These are phyloP conservation scores for Melanotaenia parkinsoni DNA, from an alignment of 2,797 vertebrate genomes.

Conservation along the genomic window DNA sequence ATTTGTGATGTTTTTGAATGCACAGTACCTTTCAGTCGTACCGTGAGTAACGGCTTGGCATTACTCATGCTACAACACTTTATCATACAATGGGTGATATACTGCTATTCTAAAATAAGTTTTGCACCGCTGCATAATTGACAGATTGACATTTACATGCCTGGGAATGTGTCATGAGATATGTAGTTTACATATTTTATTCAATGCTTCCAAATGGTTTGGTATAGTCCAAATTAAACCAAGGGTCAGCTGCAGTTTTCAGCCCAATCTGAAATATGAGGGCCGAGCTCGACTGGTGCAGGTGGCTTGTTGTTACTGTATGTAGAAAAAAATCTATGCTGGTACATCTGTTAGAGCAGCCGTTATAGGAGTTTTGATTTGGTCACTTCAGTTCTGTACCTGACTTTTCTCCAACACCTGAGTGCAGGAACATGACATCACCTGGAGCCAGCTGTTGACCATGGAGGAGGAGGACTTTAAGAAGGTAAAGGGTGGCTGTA, in stretches of 20 bases:
- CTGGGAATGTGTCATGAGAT: constrained; percentile 27
- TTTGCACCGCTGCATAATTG: constrained; percentile 40
- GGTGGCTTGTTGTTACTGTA: constrained; percentile 30
- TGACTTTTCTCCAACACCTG: constrained; percentile 12
- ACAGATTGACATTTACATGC: constrained; percentile 11
- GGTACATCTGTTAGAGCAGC: constrained; percentile 51
- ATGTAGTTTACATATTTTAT: constrained; percentile 66
- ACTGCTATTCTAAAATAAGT: constrained; percentile 18
- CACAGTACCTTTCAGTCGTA: neutral
- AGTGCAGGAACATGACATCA: constrained; percentile 86
- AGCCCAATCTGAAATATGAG: constrained; percentile 29
- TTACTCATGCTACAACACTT: neutral
- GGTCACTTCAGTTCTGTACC: constrained; percentile 30
- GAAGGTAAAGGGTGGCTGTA: constrained; percentile 81
- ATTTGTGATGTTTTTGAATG: constrained; percentile 1
- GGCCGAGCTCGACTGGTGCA: constrained; percentile 36
- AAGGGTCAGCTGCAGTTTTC: constrained; percentile 25
- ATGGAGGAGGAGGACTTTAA: constrained; percentile 89
- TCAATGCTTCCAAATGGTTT: constrained; percentile 23
- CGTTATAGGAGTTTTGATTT: constrained; percentile 51
- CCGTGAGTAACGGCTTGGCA: neutral
- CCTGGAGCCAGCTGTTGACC: constrained; percentile 87
- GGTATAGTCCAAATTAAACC: constrained; percentile 18
- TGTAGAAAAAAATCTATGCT: constrained; percentile 40
- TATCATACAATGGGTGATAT: constrained; percentile 25